Conservation (phyloP, 2,888 invertebrate species). For the Gordius sp. region DNA sequence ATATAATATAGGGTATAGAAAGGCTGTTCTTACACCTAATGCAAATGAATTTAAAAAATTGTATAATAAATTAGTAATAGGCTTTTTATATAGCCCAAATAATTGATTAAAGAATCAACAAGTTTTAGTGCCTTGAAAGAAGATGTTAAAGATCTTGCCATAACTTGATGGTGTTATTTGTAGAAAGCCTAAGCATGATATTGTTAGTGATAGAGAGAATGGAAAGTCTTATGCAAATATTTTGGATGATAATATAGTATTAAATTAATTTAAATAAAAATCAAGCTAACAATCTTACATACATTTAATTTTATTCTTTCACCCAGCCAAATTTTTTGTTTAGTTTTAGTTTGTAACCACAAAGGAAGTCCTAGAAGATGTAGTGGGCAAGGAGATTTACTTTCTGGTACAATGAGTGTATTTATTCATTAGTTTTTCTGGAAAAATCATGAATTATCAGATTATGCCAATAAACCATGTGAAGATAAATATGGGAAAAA, state of each 20-base stretch:
- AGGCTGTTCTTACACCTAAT: slow-evolving; percentile 61
- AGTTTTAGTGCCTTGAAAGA: slow-evolving; percentile 21
- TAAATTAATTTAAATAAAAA: not conserved
- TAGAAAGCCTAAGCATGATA: slow-evolving; percentile 31
- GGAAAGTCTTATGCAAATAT: slow-evolving; percentile 24
- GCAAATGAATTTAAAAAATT: slow-evolving; percentile 57
- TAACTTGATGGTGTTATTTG: slow-evolving; percentile 27
- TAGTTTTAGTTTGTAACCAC: slow-evolving; percentile 35
- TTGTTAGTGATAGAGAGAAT: slow-evolving; percentile 30
- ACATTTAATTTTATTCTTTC: slow-evolving; percentile 1
- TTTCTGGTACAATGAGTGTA: slow-evolving; percentile 56
- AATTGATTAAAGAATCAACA: not conserved
- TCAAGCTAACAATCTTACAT: not conserved
- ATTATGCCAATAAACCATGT: not conserved
- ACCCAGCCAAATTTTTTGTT: slow-evolving; percentile 18
- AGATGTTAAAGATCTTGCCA: slow-evolving; percentile 23
- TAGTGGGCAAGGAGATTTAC: slow-evolving; percentile 84
- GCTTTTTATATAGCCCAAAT: not conserved
- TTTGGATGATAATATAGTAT: too few species aligned
- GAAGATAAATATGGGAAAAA: too few species aligned
- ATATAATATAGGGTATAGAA: slow-evolving; percentile 44
- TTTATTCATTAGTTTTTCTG: slow-evolving; percentile 48
- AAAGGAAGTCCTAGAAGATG: slow-evolving; percentile 65
- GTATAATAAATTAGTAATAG: slow-evolving; percentile 26
- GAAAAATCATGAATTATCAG: slow-evolving; percentile 23